Base-by-base conservation (phyloP, 2,797 vertebrate species). In the Tapera naevia region DNA sequence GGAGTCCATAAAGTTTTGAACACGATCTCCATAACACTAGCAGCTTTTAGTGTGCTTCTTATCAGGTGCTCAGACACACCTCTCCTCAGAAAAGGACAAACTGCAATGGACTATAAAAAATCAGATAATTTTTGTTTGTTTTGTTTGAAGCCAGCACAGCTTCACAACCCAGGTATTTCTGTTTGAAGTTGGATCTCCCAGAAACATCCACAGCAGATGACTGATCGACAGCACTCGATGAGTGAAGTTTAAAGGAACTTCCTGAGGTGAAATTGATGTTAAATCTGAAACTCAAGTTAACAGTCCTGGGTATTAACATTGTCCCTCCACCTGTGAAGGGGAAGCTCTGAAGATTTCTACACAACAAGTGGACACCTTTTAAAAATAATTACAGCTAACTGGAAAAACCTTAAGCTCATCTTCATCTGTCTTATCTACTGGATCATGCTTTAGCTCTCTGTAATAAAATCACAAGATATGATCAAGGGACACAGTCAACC, bases 261-360 rank as follows among this genome's bases (percentile, higher is more conserved):
- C 51, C 1, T 2, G 24, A 83, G 39, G n/a, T 39, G 86, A 89
- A 93, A 78, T 9, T 23, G 46, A 35, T 3, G 5, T 51, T 56
- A 72, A 51, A 65, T n/a, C 32, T 73, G 46, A 51, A 84, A 60
- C 7, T 82, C 41, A 45, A 39, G 45, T 57, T 84, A 39, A 45
- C 35, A 67, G 32, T 72, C 43, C 37, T 71, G 30, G 14, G 5
- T 71, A 57, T 73, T 73, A 66, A 71, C 39, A 48, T 60, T 83
- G 24, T 70, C 13, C 11, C 21, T 70, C 30, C 2, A 2, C 28
- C 35, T 2, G 1, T 15, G 17, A 30, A 80, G 22, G 0, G 0
- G 61, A 69, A 67, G 17, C 32, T 91, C 54, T 80, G 45, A 72
- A 75, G 39, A 25, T 51, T 91, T 91, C 35, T 53, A 46, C 15